Evolutionary conservation across 2,113 vertebrate species (phyloP).

Genomic region (Mirounga angustirostris): DNA sequence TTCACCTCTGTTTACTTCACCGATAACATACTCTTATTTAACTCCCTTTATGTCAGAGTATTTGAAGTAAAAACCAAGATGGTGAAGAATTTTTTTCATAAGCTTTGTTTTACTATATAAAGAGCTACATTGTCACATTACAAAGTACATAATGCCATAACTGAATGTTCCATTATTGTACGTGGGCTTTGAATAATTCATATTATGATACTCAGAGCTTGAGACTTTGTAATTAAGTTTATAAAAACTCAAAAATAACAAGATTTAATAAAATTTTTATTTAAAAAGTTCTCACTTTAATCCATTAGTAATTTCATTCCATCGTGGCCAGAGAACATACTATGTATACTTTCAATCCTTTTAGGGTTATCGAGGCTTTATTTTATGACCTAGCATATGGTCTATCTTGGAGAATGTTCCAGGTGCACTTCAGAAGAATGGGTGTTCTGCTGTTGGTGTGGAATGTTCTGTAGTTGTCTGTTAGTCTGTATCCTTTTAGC

Average conservation of each 20-base stretch:
- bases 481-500: background rate
- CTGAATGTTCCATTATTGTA: background rate
- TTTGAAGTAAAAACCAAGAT: background rate
- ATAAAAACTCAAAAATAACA: background rate
- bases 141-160: background rate
- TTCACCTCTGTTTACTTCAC: background rate
- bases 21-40: background rate
- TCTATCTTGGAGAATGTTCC: background rate
- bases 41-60: background rate
- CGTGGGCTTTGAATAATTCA: background rate
- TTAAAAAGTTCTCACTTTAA: background rate
- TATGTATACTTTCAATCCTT: background rate
- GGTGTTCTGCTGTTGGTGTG: background rate
- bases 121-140: background rate
- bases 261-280: background rate
- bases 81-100: background rate
- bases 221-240: slow-evolving; percentile 8
- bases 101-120: background rate
- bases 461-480: background rate
- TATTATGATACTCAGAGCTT: background rate
- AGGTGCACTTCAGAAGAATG: background rate
- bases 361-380: background rate
- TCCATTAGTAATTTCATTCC: background rate
- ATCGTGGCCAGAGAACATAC: background rate
- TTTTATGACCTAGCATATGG: background rate